Conservation (phyloP, 2,113 vertebrate species). For the Zeus faber region DNA sequence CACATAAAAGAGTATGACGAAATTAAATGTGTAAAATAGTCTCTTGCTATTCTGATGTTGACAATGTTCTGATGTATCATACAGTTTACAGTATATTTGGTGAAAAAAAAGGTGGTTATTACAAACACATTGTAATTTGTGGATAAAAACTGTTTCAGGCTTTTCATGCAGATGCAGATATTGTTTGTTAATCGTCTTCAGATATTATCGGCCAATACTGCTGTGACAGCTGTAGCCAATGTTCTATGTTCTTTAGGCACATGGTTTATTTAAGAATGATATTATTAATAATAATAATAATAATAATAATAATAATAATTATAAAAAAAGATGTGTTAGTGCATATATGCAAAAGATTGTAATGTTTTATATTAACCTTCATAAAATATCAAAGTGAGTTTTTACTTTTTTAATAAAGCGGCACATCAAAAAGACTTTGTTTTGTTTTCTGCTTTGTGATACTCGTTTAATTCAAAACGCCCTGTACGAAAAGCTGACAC, state of each 20-base stretch:
- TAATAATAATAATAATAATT: conserved; percentile 41
- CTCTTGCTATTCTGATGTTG: conserved; percentile 66
- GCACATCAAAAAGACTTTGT: conserved; percentile 59
- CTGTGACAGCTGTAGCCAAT: conserved; percentile 71
- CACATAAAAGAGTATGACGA: conserved; percentile 59
- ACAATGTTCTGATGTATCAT: conserved; percentile 61
- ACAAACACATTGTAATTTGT: conserved; percentile 67
- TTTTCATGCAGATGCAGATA: conserved; percentile 64
- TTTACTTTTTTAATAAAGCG: conserved; percentile 85
- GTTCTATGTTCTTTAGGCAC: conserved; percentile 69
- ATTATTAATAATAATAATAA: conserved; percentile 50
- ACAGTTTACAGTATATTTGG: conserved; percentile 68
- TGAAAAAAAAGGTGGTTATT: conserved; percentile 54
- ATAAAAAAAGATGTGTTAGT: conserved; percentile 65
- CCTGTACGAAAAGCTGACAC: no score
- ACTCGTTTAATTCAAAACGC: no score
- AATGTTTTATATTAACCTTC: conserved; percentile 80
- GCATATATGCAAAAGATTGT: conserved; percentile 78
- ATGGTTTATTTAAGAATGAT: conserved; percentile 68
- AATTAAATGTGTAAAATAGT: conserved; percentile 70
- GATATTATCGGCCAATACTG: conserved; percentile 67
- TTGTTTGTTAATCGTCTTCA: conserved; percentile 63
- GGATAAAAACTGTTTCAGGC: conserved; percentile 62
- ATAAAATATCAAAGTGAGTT: conserved; percentile 77
- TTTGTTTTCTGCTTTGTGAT: conserved; percentile 36